Evolutionary conservation across 2,797 vertebrate genomes (phyloP), one percentile per base, ranked within the genome.

Genomic region (Hyperoplus lanceolatus): DNA sequence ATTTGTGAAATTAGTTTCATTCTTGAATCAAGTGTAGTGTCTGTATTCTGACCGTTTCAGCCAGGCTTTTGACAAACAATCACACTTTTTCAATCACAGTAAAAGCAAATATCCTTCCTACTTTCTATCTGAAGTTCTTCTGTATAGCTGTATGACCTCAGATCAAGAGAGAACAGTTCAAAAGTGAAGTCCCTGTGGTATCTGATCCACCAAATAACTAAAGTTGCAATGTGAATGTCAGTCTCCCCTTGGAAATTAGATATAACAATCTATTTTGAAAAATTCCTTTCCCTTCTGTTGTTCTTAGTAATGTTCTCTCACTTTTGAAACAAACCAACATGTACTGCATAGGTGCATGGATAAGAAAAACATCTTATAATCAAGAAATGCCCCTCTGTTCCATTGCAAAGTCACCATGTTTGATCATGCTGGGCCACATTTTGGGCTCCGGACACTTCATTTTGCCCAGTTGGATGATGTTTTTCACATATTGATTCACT

Each of bases 11-110:
- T 45, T 10, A 64, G 15, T 51, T 59, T 50, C 3, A 3, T 60
- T 16, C 39, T 73, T 50, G n/a, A n/a, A 60, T 61, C 46, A 21
- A 59, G 18, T 53, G 6, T 71, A 59, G 53, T 15, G 15, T 70
- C 9, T 8, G 0, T 60, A 51, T 68, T 73, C 50, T 43, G 51
- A 77, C 72, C 41, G 8, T 6, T 81, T 76, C 13, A 61, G 11
- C 16, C 11, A 77, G 14, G 43, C 14, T 70, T 79, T 58, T 67
- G 18, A 60, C 45, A 42, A 29, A 29, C 29, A 29, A 29, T 29
- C 29, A 3, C 2, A 29, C 5, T 71, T 58, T 14, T 29, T 64
- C 12, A 50, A 10, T 29, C 14, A 49, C 21, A 10, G 48, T 48
- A 39, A 42, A 70, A 61, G 14, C 14, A 41, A 57, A 11, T 1